Conservation (phyloP, 1,140 invertebrate genomes). For the Steinernema feltiae region DNA sequence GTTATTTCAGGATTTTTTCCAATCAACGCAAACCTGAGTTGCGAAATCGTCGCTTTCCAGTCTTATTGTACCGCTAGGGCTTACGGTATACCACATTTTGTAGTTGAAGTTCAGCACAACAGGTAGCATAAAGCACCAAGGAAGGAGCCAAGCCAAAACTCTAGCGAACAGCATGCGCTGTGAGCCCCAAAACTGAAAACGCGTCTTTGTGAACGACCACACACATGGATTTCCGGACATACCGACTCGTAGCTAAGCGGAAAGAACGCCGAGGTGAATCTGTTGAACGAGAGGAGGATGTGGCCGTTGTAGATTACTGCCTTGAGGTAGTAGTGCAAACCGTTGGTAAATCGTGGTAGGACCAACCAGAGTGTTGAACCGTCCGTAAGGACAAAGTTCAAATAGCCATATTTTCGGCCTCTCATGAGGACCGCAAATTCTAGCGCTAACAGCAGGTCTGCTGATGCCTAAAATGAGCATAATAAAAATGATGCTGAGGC, state of each 20-base stretch:
- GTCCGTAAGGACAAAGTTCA: not conserved
- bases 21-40: not conserved
- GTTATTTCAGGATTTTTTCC: not conserved
- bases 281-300: not conserved
- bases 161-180: not conserved
- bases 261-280: not conserved
- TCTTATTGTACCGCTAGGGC: not conserved
- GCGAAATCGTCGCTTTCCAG: not conserved
- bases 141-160: not conserved
- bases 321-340: not conserved
- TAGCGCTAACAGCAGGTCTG: not conserved
- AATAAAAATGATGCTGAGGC: not conserved
- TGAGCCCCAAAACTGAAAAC: not conserved
- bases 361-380: not conserved
- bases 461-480: not conserved
- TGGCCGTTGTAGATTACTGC: not conserved
- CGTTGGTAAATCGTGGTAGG: not conserved
- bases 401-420: not conserved
- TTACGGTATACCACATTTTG: not conserved
- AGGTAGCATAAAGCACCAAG: not conserved
- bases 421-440: not conserved
- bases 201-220: not conserved
- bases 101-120: not conserved
- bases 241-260: not conserved
- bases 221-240: not conserved